Base-by-base conservation (phyloP, 2,113 vertebrate genomes). In the Vidua macroura region DNA sequence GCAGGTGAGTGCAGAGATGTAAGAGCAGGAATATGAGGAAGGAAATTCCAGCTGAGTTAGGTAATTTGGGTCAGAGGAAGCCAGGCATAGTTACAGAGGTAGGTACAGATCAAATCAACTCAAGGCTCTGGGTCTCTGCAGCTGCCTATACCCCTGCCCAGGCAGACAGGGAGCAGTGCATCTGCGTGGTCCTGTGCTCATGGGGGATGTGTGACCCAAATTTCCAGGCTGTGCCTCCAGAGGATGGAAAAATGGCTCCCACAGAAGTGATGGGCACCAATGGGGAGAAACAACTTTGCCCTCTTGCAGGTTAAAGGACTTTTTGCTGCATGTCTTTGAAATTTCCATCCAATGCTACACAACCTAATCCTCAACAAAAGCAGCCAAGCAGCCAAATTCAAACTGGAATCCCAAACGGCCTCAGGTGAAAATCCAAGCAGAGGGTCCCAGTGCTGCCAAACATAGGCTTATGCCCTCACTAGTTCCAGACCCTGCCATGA, bases 31-130 rank as follows among this genome's bases (percentile, higher is more conserved):
- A 92, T 95, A 94, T 93, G 93, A 96, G 94, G 94, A 96, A 97
- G 95, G 92, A 97, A 96, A 96, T 96, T 92, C 95, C 96, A 96
- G 44, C 69, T 79, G 83, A 76, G 92, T 93, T 95, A 95, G 88
- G 96, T 97, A 96, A 97, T 97, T 91, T 96, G 95, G 95, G 90
- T 93, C 94, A 92, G 93, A 96, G 88, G 92, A 96, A 96, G 76
- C 83, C 85, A 94, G 94, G 83, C n/a, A 0, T 64, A 94, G 93
- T 91, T 91, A 95, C 56, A 78, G 83, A 92, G 69, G 88, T 88
- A 96, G 93, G 93, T 92, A 96, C 49, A 95, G 90, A 95, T 78
- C 78, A 86, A 96, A 94, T 78, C 88, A 78, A 11, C 73, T 60
- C 9, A 15, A 81, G 76, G 68, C 70, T 83, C 48, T 81, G 49